phyloP scores from a whole-genome alignment of 2,797 vertebrate genomes.

The Tolypeutes matacus region DNA sequence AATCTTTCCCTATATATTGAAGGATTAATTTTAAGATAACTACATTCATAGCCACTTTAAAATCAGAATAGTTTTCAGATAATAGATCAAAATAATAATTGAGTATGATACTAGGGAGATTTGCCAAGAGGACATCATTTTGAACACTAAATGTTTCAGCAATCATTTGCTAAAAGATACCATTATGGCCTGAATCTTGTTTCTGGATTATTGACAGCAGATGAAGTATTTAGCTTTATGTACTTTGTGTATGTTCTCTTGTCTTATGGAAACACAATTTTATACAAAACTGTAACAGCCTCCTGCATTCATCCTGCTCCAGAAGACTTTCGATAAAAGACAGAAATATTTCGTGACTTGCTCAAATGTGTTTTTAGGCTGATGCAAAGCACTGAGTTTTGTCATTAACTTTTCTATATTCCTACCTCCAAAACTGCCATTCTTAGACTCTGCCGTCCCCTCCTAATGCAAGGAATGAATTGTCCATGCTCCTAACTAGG shows the following conservation, averaged over 20 bases:
- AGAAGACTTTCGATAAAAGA: conserved; percentile 14
- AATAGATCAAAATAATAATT: conserved; percentile 29
- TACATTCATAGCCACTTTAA: conserved; percentile 51
- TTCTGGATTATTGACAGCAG: background rate
- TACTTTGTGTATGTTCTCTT: background rate
- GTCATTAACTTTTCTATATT: background rate
- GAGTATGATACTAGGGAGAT: background rate
- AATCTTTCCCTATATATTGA: background rate
- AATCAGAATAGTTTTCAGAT: conserved; percentile 41
- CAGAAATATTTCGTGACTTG: conserved; percentile 35
- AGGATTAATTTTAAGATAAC: background rate
- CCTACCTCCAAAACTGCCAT: background rate
- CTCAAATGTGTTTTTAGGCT: conserved; percentile 9
- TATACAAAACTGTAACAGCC: background rate
- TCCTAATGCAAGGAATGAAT: background rate
- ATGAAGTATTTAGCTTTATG: background rate
- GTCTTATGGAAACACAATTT: background rate
- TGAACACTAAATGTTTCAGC: background rate
- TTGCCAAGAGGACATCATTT: background rate
- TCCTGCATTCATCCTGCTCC: background rate
- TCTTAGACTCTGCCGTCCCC: background rate
- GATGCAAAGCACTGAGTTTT: background rate
- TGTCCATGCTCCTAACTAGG: background rate
- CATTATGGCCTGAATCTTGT: background rate
- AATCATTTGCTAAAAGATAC: conserved; percentile 14